Evolutionary conservation across 1,140 invertebrate species (phyloP).

Genomic region (Drosophila sp.): DNA sequence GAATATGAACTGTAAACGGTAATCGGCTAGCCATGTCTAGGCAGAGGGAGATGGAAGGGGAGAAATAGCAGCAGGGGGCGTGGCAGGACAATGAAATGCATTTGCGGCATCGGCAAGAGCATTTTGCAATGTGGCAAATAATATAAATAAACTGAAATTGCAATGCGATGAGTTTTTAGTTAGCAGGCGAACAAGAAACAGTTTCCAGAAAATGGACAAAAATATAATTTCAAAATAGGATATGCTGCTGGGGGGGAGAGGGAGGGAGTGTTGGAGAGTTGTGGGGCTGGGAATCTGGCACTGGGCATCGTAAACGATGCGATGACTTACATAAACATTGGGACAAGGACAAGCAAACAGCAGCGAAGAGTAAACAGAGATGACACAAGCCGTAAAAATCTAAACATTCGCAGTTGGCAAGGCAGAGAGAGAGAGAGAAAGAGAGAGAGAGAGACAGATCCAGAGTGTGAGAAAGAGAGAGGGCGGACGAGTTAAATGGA

Average conservation of each 20-base stretch:
- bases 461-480: neutral
- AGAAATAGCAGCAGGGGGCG: neutral
- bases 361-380: slow-evolving; percentile 74
- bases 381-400: slow-evolving; percentile 82
- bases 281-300: slow-evolving; percentile 11
- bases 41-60: neutral
- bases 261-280: neutral
- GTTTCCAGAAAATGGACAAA: slow-evolving; percentile 71
- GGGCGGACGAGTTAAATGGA: neutral
- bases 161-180: slow-evolving; percentile 77
- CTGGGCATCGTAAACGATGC: slow-evolving; percentile 75
- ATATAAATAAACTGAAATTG: slow-evolving; percentile 81
- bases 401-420: slow-evolving; percentile 49
- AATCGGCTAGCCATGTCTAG: slow-evolving; percentile 1
- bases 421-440: slow-evolving; percentile 22
- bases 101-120: slow-evolving; percentile 58
- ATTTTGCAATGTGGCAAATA: slow-evolving; percentile 71
- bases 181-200: slow-evolving; percentile 57
- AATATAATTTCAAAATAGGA: slow-evolving; percentile 80
- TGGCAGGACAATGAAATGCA: slow-evolving; percentile 56
- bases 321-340: slow-evolving; percentile 83
- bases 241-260: slow-evolving; percentile 32
- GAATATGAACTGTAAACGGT: slow-evolving; percentile 11
- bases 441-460: slow-evolving; percentile 1
- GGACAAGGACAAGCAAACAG: slow-evolving; percentile 64